Percentiles rank a stretch among this genome's conserved stretches.
These are phyloP conservation scores for Lycophotia porphyrea DNA, from an alignment of 2,888 invertebrate genomes.

Conservation along the genomic window DNA sequence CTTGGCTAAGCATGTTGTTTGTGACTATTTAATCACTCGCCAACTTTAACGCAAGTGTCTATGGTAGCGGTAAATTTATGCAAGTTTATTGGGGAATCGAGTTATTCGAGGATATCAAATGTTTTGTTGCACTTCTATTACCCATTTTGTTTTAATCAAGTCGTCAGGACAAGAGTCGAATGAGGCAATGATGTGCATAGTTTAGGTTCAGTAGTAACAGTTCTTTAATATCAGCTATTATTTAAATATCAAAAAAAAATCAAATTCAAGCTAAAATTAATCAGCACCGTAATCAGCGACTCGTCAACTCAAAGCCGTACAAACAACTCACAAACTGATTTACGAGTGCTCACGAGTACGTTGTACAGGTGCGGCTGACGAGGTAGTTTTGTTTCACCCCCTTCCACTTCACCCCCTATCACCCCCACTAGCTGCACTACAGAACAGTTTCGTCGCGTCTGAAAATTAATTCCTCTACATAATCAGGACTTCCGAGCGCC, in stretches of 20 bases:
- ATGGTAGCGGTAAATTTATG: constrained; percentile 10
- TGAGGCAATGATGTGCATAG: not conserved
- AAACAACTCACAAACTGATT: constrained; percentile 79
- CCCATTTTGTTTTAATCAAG: not conserved
- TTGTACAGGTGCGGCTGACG: constrained; percentile 86
- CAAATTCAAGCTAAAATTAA: not conserved
- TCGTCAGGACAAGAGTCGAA: not conserved
- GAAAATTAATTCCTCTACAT: constrained; percentile 90
- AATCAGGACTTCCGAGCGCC: constrained; percentile 88
- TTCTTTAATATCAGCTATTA: not conserved
- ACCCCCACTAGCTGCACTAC: constrained; percentile 73
- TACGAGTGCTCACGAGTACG: constrained; percentile 75
- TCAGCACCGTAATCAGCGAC: constrained; percentile 36
- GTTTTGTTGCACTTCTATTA: not conserved
- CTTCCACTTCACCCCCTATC: constrained; percentile 54
- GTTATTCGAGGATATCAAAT: not conserved
- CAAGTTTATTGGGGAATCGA: constrained; percentile 6
- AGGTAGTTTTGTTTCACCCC: constrained; percentile 83
- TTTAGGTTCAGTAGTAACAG: not conserved
- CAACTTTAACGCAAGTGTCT: constrained; percentile 29
- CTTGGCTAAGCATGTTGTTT: constrained; percentile 78
- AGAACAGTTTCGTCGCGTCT: constrained; percentile 88
- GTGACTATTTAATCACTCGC: constrained; percentile 74
- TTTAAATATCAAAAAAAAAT: not conserved
- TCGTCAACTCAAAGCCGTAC: constrained; percentile 54